These are phyloP conservation scores for Eulemur rubriventer DNA, from an alignment of 2,797 vertebrate genomes.

Conservation along the genomic window DNA sequence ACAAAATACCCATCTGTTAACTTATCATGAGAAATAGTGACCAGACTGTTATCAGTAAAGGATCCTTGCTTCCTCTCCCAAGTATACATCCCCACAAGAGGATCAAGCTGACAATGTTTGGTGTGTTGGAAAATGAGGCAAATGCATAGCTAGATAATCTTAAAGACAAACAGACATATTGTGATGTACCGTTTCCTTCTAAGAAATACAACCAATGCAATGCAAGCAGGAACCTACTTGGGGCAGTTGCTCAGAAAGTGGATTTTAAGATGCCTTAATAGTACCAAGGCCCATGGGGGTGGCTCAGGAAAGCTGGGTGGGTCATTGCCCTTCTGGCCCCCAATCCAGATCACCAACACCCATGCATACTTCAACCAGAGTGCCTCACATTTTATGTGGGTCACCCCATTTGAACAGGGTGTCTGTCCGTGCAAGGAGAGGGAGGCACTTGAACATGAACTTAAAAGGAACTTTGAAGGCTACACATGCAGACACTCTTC, in stretches of 20 bases:
- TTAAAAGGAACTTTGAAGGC: background rate
- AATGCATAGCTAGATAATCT: background rate
- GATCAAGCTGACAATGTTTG: background rate
- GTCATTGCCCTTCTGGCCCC: background rate
- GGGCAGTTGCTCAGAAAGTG: background rate
- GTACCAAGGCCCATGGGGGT: too few relatives aligned
- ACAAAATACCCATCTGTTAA: background rate
- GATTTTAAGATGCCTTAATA: background rate
- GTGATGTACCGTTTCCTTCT: background rate
- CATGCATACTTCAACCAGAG: background rate
- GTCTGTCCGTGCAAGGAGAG: too few relatives aligned
- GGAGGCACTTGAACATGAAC: too few relatives aligned
- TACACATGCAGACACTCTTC: background rate
- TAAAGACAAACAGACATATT: background rate
- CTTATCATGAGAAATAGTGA: background rate
- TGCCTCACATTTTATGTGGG: background rate
- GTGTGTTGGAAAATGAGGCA: background rate
- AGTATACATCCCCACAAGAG: background rate
- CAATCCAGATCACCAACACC: too few relatives aligned
- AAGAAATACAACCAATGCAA: background rate
- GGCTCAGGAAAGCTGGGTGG: too few relatives aligned
- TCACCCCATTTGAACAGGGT: background rate
- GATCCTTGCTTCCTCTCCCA: background rate
- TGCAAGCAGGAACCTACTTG: background rate
- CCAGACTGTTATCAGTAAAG: background rate